These are phyloP conservation scores for Tor tambroides DNA, from an alignment of 2,113 vertebrate genomes.

Conservation along the genomic window DNA sequence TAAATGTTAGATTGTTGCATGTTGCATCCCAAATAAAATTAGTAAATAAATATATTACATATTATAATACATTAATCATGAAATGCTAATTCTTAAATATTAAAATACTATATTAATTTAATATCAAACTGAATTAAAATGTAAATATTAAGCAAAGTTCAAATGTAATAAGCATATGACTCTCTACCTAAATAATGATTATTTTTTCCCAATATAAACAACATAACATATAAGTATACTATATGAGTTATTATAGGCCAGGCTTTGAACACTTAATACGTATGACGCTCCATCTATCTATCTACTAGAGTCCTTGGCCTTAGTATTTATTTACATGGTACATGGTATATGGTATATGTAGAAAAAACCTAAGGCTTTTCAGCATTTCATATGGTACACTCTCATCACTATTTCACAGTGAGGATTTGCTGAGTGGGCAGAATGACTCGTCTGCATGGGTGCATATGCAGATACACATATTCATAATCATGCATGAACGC, in stretches of 20 bases:
- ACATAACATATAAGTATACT: no score
- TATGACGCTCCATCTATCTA: not conserved
- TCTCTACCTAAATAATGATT: not conserved
- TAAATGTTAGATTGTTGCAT: no score
- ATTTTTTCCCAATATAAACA: not conserved
- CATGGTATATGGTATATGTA: no score
- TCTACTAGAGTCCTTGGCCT: not conserved
- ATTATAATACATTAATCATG: not conserved
- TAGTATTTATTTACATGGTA: no score
- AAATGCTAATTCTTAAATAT: not conserved
- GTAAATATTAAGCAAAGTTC: not conserved
- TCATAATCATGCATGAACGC: not conserved
- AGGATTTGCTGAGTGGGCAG: constrained; percentile 15
- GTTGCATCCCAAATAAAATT: no score
- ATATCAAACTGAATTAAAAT: no score
- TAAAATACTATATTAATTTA: no score
- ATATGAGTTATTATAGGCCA: no score
- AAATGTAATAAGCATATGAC: not conserved
- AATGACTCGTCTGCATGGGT: constrained; percentile 11
- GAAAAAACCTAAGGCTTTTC: not conserved
- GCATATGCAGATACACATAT: not conserved
- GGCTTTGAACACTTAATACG: not conserved
- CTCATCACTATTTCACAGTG: not conserved
- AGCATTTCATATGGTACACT: not conserved
- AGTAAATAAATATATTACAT: not conserved